Base-by-base conservation (phyloP, 2,797 vertebrate genomes). In the Loriculus beryllinus region DNA sequence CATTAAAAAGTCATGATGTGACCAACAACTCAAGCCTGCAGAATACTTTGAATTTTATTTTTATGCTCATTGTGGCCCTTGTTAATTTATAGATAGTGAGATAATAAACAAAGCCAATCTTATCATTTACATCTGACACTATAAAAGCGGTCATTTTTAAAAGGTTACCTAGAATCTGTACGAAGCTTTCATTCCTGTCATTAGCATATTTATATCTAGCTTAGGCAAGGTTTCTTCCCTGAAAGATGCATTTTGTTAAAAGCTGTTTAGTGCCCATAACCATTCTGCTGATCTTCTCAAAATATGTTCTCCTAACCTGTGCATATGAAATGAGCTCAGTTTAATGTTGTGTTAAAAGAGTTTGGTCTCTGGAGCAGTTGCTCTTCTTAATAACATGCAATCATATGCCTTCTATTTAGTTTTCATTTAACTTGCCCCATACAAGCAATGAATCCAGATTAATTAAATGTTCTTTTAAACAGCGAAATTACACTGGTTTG, bases 301-400 rank as follows among this genome's bases (percentile, higher is more conserved):
- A 98, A 98, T 97, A 94, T 75, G 82, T 97, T 93, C 95, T 98
- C 98, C 95, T 98, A 98, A 98, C 99, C 98, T 98, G 98, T 98
- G 98, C 97, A 97, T 98, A 97, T 97, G 95, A 98, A 98, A 99
- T 98, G 90, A 98, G 97, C 96, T 97, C 92, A 96, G 98, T 96
- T 98, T 97, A 98, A 98, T 98, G 98, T 98, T 97, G 97, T 98
- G 98, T 98, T 98, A 98, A 98, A 98, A 98, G 98, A 97, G 94
- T 88, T 84, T 94, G 95, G 94, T 99, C 98, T 98, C 98, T 85
- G 82, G 97, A 98, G 98, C 95, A 88, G 96, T 94, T 90, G 93
- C 95, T 97, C 93, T 96, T 97, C 97, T 98, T 98, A 98, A 98
- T 98, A 98, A 98, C 97, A 97, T 97, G 97, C 96, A 97, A 98